These are phyloP conservation scores for Athrips mouffetella DNA, from an alignment of 2,888 invertebrate species.

Conservation along the genomic window DNA sequence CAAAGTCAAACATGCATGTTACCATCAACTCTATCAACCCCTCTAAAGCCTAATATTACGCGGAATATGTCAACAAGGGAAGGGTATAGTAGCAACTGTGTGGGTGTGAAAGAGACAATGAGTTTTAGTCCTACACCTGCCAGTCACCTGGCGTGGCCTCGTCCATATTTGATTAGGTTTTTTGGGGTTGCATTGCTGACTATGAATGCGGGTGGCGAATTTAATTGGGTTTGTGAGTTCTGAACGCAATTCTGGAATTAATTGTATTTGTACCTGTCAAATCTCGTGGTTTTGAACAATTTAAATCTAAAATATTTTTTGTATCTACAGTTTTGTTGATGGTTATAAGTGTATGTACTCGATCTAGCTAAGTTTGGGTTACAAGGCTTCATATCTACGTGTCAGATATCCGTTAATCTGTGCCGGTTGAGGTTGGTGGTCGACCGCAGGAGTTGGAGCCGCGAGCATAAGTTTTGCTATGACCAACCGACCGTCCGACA, in stretches of 20 bases:
- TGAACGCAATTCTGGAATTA: constrained; percentile 15
- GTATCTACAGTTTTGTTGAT: neutral
- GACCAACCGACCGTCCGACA: constrained; percentile 35
- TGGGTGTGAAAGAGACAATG: constrained; percentile 49
- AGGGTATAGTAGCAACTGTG: constrained; percentile 28
- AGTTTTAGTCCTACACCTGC: constrained; percentile 66
- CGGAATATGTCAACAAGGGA: constrained; percentile 45
- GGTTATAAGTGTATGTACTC: neutral
- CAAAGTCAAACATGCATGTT: constrained; percentile 55
- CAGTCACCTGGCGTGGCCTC: constrained; percentile 62
- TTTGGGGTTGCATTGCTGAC: constrained; percentile 59
- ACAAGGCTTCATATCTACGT: constrained; percentile 14
- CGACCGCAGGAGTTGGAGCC: constrained; percentile 46
- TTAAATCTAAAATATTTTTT: neutral
- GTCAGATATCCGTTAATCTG: constrained; percentile 41
- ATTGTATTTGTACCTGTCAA: no score
- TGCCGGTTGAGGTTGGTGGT: constrained; percentile 41
- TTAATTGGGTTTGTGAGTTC: constrained; percentile 34
- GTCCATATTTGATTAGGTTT: constrained; percentile 72
- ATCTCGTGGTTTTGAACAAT: no score
- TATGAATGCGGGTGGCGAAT: constrained; percentile 44
- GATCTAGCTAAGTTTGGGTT: neutral
- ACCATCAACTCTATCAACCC: constrained; percentile 52
- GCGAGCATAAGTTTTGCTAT: constrained; percentile 41
- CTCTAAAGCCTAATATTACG: constrained; percentile 51